Evolutionary conservation across 2,888 invertebrate species (phyloP).

Genomic region (Dasypogon diadema): DNA sequence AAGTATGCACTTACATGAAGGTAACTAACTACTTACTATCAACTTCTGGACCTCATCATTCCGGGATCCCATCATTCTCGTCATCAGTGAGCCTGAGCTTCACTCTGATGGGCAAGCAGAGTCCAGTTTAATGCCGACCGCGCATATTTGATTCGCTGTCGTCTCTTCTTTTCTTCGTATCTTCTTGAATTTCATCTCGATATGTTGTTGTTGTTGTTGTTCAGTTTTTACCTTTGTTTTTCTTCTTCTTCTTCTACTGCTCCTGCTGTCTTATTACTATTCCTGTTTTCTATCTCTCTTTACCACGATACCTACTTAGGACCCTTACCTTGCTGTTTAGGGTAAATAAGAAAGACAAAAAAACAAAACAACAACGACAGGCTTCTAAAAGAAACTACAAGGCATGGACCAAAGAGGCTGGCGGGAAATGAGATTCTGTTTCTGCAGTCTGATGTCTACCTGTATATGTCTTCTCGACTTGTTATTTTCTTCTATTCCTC

Average conservation of each 20-base stretch:
- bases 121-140: conserved; percentile 48
- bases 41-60: conserved; percentile 45
- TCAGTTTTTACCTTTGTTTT: conserved; percentile 5
- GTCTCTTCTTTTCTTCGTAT: conserved; percentile 47
- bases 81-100: conserved; percentile 45
- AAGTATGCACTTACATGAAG: conserved; percentile 24
- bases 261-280: conserved; percentile 39
- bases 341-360: conserved; percentile 8
- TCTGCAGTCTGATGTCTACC: conserved; percentile 22
- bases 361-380: neutral
- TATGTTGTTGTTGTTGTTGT: conserved; percentile 49
- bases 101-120: conserved; percentile 45
- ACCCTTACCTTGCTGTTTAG: conserved; percentile 11
- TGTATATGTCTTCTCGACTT: conserved; percentile 30
- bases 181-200: conserved; percentile 52
- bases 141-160: conserved; percentile 52
- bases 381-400: conserved; percentile 26
- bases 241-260: neutral
- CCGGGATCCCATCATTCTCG: conserved; percentile 49
- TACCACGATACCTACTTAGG: conserved; percentile 11
- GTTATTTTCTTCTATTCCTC: conserved; percentile 39
- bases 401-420: conserved; percentile 41
- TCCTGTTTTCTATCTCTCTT: conserved; percentile 25
- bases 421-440: conserved; percentile 45
- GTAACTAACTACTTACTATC: conserved; percentile 45